These are phyloP conservation scores for Phyllotis vaccarum DNA, from an alignment of 2,797 vertebrate species.

Conservation along the genomic window DNA sequence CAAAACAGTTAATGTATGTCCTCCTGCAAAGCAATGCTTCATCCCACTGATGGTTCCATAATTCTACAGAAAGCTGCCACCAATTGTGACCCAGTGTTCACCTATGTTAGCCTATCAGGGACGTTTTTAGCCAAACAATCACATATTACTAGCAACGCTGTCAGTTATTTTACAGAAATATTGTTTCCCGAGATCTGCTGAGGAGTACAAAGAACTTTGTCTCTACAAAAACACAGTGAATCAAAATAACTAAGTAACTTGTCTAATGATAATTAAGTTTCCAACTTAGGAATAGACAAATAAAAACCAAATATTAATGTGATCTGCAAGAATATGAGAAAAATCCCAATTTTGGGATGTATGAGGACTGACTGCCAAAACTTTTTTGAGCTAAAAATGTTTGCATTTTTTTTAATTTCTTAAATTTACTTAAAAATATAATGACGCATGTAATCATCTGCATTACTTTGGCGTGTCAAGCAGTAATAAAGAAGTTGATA, in stretches of 20 bases:
- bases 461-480: not conserved
- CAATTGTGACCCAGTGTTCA: not conserved
- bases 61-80: not conserved
- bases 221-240: not conserved
- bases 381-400: too few relatives aligned
- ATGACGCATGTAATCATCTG: not conserved
- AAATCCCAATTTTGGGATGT: not conserved
- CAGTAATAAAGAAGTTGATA: not conserved
- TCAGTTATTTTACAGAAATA: slow-evolving; percentile 45
- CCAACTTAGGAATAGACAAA: not conserved
- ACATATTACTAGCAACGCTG: not conserved
- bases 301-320: not conserved
- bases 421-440: slow-evolving; percentile 28
- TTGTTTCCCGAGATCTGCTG: not conserved
- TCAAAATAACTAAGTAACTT: not conserved
- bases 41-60: not conserved
- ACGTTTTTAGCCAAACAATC: not conserved
- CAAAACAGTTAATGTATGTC: too few relatives aligned
- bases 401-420: too few relatives aligned
- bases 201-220: not conserved
- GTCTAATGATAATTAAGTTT: not conserved
- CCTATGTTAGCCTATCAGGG: not conserved
- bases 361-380: too few relatives aligned
- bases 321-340: not conserved
- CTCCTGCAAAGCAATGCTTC: too few relatives aligned